Base-by-base conservation (phyloP, 2,113 vertebrate genomes). In the Phyllostomus hastatus region DNA sequence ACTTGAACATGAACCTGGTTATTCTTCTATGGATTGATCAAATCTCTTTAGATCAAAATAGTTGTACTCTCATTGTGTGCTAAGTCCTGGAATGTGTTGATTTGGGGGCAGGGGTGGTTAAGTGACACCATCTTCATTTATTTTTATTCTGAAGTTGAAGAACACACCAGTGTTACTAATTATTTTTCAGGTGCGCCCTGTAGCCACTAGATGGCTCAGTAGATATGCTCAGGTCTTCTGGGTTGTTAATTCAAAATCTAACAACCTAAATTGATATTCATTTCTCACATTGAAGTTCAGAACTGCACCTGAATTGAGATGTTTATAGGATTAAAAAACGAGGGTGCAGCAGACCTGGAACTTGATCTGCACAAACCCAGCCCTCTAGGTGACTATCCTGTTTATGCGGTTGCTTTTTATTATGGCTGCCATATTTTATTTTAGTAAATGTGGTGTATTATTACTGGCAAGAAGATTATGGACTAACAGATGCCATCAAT, bases 171-270 rank as follows among this genome's bases (percentile, higher is more conserved):
- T 66, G 28, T 35, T 52, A 3, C 22, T 80, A 12, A 2, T 48
- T 28, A 41, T 50, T 33, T 33, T 54, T 54, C 26, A n/a, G 19
- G 52, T 92, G 24, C 54, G 16, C 78, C 48, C 11, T 61, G n/a
- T 31, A 69, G 54, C 93, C 93, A 95, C 96, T 94, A 97, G 97
- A 66, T 96, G 91, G 95, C 97, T 88, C 89, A 84, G n/a, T 50
- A 41, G 94, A 84, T 16, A 48, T 46, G 31, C 46, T 92, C 67
- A 66, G 35, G 14, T 88, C 43, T 70, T 81, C n/a, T 70, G 69
- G 78, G 59, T 38, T 59, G 26, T 79, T 24, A 38, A 50, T 90
- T 92, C 46, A 22, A 88, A 93, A 57, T 8, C 52, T 5, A 57
- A 50, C 8, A 5, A 4, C 24, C 41, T 66, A 43, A 66, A 66